Base-by-base conservation (phyloP, 2,888 invertebrate species). In the Tenthredo scrophulariae region DNA sequence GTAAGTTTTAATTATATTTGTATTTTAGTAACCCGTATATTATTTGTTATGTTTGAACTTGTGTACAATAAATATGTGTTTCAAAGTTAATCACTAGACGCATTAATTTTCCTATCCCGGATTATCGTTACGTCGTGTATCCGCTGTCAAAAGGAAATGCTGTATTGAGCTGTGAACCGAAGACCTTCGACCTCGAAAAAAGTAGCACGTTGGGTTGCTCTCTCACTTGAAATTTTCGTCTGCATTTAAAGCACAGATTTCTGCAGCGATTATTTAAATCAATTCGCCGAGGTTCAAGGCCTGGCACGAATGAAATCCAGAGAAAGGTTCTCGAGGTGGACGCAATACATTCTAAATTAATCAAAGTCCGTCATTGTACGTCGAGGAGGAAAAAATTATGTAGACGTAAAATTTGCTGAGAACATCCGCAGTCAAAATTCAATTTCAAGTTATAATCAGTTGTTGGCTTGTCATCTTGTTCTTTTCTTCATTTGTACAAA, bases 1-100 rank as follows among this genome's bases (percentile, higher is more conserved):
- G 26, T 80, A 80, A 62, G 80, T 80, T 29, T 80, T 40, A 9
- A 18, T 33, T 74, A 29, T 22, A 74, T 43, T 29, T 74, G 72
- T 74, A 54, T 77, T 50, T 18, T 6, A 18, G 18, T 77, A 77
- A 10, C 26, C 62, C 62, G 62, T 62, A 80, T n/a, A 40, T 62
- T 80, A 29, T 40, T 40, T 80, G 80, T 80, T 80, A 7, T 62
- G 80, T 80, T 80, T 58, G 33, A 80, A 80, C 26, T 62, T 58
- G 26, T 80, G 37, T 62, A 80, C 80, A 13, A 62, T 80, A 80
- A 80, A 62, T 80, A 80, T 62, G 37, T 62, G 40, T 22, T 37
- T 29, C 40, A 6, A 79, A 5, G 37, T 79, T 79, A 33, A 77
- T 10, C 33, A 13, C 18, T 54, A 0, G 18, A 15, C 26, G n/a